phyloP scores from a whole-genome alignment of 2,888 invertebrate genomes.

The Endotricha flammealis region DNA sequence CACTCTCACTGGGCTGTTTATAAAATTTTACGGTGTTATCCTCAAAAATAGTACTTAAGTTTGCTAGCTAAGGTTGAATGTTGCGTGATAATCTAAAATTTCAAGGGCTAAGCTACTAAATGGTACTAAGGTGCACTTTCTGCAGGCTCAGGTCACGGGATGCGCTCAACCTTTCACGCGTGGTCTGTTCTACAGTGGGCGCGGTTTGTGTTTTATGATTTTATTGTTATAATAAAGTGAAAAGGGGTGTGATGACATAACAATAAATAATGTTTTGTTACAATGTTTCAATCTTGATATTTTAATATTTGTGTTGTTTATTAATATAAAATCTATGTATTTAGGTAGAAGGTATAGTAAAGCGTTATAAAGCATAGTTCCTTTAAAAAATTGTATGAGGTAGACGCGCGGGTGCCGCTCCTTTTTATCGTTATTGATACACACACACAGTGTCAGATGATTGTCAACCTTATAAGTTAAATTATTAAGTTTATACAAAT shows the following conservation, averaged over 20 bases:
- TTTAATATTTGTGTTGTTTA: background rate
- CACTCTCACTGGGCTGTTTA: constrained; percentile 30
- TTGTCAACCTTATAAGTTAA: too few species aligned
- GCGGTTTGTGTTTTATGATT: constrained; percentile 37
- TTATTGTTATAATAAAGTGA: constrained; percentile 29
- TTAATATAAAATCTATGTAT: background rate
- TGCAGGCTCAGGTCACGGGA: constrained; percentile 68
- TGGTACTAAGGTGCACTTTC: constrained; percentile 59
- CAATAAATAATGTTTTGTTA: constrained; percentile 14
- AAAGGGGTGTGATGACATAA: constrained; percentile 22
- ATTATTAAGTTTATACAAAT: too few species aligned
- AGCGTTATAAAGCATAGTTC: too few species aligned
- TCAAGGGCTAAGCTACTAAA: constrained; percentile 48
- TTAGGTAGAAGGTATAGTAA: too few species aligned
- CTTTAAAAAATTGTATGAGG: too few species aligned
- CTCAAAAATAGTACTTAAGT: constrained; percentile 15
- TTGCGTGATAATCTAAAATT: constrained; percentile 21
- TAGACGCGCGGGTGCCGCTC: too few species aligned
- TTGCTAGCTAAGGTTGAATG: constrained; percentile 24
- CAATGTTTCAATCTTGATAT: constrained; percentile 1
- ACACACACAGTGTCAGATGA: too few species aligned
- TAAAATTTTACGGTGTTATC: constrained; percentile 9
- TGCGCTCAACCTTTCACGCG: constrained; percentile 75
- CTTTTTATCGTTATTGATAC: too few species aligned
- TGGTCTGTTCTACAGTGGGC: constrained; percentile 57